Base-by-base conservation (phyloP, 1,140 invertebrate genomes). In the Protaetia brevitarsis region DNA sequence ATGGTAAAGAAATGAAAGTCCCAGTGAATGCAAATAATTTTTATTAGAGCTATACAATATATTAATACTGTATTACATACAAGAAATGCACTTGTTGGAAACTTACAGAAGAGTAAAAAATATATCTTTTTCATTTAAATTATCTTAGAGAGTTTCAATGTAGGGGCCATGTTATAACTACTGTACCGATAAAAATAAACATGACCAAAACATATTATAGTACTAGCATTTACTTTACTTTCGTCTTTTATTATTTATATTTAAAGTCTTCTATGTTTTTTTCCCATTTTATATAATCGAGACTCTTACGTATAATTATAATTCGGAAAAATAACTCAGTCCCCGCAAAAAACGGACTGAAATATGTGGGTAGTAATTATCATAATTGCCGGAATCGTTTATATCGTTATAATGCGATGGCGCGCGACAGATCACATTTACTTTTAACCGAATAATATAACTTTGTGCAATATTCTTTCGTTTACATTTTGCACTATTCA, bases 41-140 rank as follows among this genome's bases (percentile, higher is more conserved):
- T 62, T 62, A 62, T 62, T 62, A 62, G 29, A 62, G 36, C 60
- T 62, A 64, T 70, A 68, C 70, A 84, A 59, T 59, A 59, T 85
- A 84, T 82, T 90, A 90, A 89, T 89, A 89, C 88, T 90, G 88
- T 89, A 89, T 89, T 89, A 89, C 87, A 89, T 89, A 89, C 86
- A 88, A 89, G 88, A 90, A 90, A 90, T 90, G 88, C 88, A 90
- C 88, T 89, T 88, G 84, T 85, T 84, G 86, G 88, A 90, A 90
- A 90, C 87, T 87, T 88, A 88, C 87, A 89, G 88, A 90, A 89
- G 88, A 89, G 87, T 77, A 75, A 73, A 71, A 66, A 56, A 63
- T 66, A 63, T 41, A 66, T 41, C 41, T n/a, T 51, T 51, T 51
- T 63, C 59, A 26, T 67, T 68, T 66, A 63, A 64, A 61, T 65